Percentiles rank a stretch among this genome's conserved stretches.
These are phyloP conservation scores for Petrocephalus sullivani DNA, from an alignment of 2,797 vertebrate species.

Conservation along the genomic window DNA sequence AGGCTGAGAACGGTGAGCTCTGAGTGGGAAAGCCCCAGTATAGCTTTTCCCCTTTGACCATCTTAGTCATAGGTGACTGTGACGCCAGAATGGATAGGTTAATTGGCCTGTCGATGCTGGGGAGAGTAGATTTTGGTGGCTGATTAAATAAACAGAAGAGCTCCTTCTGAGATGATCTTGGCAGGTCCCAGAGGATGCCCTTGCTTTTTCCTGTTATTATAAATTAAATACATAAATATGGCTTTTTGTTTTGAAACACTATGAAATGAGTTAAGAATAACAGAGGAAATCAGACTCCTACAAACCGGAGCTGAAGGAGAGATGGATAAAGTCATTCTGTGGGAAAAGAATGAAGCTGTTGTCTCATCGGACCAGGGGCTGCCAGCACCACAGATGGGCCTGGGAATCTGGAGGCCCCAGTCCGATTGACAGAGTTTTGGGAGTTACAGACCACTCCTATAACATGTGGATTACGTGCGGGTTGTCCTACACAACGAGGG, in stretches of 20 bases:
- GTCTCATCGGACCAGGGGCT: constrained; percentile 28
- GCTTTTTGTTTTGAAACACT: constrained; percentile 18
- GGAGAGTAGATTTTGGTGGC: not conserved
- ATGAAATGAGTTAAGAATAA: constrained; percentile 1
- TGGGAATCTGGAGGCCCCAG: constrained; percentile 29
- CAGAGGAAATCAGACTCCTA: not conserved
- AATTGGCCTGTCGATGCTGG: constrained; percentile 46
- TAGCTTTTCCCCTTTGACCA: not conserved
- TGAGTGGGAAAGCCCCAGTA: not conserved
- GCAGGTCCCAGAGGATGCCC: constrained; percentile 19
- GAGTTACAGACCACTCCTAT: not conserved
- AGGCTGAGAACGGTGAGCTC: constrained; percentile 87
- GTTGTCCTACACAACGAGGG: not conserved
- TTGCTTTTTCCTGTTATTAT: not conserved
- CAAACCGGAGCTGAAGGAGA: constrained; percentile 16
- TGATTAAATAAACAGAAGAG: not conserved
- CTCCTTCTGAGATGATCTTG: constrained; percentile 26
- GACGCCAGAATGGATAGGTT: constrained; percentile 22
- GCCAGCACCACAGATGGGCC: constrained; percentile 34
- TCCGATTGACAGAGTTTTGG: not conserved
- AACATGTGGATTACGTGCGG: not conserved
- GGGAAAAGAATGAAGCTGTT: constrained; percentile 24
- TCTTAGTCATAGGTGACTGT: not conserved
- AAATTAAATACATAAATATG: not conserved
- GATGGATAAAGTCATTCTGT: constrained; percentile 28